Evolutionary conservation across 2,888 invertebrate species (phyloP), one percentile per base, ranked within the genome.

Genomic region (Alloscopus bannaensis): DNA sequence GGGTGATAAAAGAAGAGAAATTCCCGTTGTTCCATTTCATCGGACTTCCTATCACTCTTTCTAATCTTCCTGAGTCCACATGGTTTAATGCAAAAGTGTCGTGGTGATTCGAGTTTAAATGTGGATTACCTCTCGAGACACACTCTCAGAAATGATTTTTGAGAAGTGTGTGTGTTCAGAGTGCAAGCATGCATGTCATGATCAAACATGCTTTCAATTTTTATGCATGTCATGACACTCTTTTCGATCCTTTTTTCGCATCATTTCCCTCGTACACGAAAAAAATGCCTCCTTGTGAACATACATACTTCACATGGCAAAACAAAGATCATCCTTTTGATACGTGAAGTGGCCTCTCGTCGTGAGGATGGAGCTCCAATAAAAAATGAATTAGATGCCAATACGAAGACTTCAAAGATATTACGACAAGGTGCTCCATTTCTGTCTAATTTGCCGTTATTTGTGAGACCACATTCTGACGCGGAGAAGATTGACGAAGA

Each of bases 401-500:
- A 8, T 26, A n/a, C 16, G n/a, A 52, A 26, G 62, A 45, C 68
- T 36, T 50, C 42, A 72, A 65, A 73, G 65, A n/a, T n/a, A n/a
- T n/a, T n/a, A n/a, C n/a, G n/a, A 47, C 65, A 65, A 65, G 71
- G 26, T 71, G 79, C 79, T 79, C 79, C 68, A 72, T 65, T 66
- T 78, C 71, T 72, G 71, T 79, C 77, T 40, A 70, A 70, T 70
- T 70, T 70, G 70, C 72, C 72, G 66, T 79, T 79, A 71, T 71
- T 71, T 68, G 66, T 65, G 31, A 40, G 68, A 28, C 66, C 52
- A 36, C 52, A 66, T 13, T 47, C 16, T 6, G 36, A 36, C 13
- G 36, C 6, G 36, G 36, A 36, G 36, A 13, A 36, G n/a, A n/a
- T n/a, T n/a, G n/a, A n/a, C n/a, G n/a, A n/a, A n/a, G n/a, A n/a